phyloP scores from a whole-genome alignment of 1,140 invertebrate genomes.

The Riptortus pedestris region DNA sequence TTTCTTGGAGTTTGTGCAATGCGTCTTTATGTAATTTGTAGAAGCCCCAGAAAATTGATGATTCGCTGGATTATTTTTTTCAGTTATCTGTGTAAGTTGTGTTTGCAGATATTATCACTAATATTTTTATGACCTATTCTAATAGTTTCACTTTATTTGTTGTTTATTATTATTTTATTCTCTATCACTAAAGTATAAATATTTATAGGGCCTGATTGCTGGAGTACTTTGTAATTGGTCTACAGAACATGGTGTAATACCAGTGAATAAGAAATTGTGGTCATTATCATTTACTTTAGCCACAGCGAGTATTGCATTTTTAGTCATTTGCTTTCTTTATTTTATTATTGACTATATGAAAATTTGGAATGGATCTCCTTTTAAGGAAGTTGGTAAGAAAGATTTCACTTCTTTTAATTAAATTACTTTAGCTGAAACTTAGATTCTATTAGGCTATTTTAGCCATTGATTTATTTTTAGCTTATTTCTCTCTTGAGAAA shows the following conservation, averaged over 20 bases:
- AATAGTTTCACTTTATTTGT: too few species aligned
- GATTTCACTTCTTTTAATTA: not conserved
- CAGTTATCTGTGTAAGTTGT: conserved; percentile 59
- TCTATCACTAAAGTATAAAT: too few species aligned
- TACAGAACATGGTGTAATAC: conserved; percentile 66
- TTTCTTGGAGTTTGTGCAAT: conserved; percentile 53
- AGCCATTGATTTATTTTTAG: conserved; percentile 2
- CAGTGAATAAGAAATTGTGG: conserved; percentile 85
- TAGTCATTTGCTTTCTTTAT: conserved; percentile 63
- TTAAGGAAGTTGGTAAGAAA: conserved; percentile 50
- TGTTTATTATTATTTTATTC: too few species aligned
- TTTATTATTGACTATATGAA: conserved; percentile 65
- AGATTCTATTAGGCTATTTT: too few species aligned
- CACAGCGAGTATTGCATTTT: conserved; percentile 57
- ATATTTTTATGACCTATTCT: too few species aligned
- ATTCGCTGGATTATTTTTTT: conserved; percentile 41
- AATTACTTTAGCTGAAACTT: too few species aligned
- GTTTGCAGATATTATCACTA: conserved; percentile 28
- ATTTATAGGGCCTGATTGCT: conserved; percentile 48
- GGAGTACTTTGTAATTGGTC: conserved; percentile 62
- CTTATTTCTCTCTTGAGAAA: not conserved
- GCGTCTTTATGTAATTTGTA: not conserved
- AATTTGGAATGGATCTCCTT: conserved; percentile 74
- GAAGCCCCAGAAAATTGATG: not conserved
- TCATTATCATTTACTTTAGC: conserved; percentile 68